These are phyloP conservation scores for Aphis craccivora DNA, from an alignment of 1,140 invertebrate species.

Conservation along the genomic window DNA sequence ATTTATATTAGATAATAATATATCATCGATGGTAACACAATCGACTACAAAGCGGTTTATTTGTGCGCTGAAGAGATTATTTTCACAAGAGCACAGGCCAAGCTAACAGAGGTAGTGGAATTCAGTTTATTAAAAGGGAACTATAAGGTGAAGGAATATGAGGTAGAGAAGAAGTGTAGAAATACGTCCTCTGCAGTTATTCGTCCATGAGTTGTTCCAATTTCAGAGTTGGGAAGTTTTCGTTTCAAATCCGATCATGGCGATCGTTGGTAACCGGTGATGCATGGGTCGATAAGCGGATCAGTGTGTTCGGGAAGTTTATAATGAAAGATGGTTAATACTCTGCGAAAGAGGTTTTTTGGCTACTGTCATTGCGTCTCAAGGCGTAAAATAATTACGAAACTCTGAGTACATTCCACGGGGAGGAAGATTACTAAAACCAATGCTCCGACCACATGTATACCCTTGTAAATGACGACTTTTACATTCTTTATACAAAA, in stretches of 20 bases:
- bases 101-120: not conserved
- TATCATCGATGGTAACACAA: not conserved
- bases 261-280: slow-evolving; percentile 47
- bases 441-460: slow-evolving; percentile 22
- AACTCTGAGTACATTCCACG: slow-evolving; percentile 12
- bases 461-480: slow-evolving; percentile 13
- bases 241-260: slow-evolving; percentile 52
- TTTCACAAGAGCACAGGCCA: not conserved
- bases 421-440: slow-evolving; percentile 32
- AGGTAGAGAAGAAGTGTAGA: not conserved
- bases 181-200: slow-evolving; percentile 9
- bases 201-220: slow-evolving; percentile 35
- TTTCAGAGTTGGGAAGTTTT: slow-evolving; percentile 49
- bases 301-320: slow-evolving; percentile 38
- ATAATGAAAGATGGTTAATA: slow-evolving; percentile 51
- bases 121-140: not conserved
- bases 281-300: slow-evolving; percentile 49
- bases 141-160: not conserved
- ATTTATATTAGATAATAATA: not conserved
- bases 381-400: slow-evolving; percentile 54
- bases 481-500: not conserved
- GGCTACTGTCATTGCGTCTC: slow-evolving; percentile 38
- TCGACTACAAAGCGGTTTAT: slow-evolving; percentile 32
- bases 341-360: slow-evolving; percentile 56
- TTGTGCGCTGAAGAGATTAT: slow-evolving; percentile 24